Evolutionary conservation across 1,140 invertebrate genomes (phyloP).

Genomic region (Linepithema humile): DNA sequence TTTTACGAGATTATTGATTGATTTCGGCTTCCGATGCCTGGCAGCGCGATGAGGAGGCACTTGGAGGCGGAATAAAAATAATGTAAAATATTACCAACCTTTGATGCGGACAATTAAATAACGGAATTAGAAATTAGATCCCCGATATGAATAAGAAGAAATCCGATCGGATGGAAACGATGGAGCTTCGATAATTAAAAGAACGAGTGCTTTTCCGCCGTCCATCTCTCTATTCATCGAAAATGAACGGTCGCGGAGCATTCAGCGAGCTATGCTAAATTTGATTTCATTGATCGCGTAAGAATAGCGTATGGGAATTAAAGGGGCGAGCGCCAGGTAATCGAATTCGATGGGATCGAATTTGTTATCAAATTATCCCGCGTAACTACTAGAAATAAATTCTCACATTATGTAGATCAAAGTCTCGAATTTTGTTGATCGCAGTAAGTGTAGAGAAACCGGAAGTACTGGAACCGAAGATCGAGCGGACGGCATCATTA

Average conservation of each 20-base stretch:
- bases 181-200: background rate
- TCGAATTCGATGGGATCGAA: background rate
- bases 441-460: slow-evolving; percentile 68
- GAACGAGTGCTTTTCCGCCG: background rate
- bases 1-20: background rate
- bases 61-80: background rate
- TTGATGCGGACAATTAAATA: background rate
- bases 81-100: background rate
- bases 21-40: background rate
- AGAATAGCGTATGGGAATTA: slow-evolving; percentile 10
- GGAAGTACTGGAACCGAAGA: slow-evolving; percentile 37
- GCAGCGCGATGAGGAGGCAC: background rate
- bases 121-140: background rate
- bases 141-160: background rate
- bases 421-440: background rate
- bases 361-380: background rate
- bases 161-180: background rate
- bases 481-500: slow-evolving; percentile 63
- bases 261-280: slow-evolving; percentile 1
- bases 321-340: background rate
- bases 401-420: background rate
- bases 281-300: slow-evolving; percentile 36
- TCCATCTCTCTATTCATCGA: background rate
- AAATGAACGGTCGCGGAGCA: background rate
- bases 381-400: background rate